Base-by-base conservation (phyloP, 2,888 invertebrate species). In the Crossocerus cetratus region DNA sequence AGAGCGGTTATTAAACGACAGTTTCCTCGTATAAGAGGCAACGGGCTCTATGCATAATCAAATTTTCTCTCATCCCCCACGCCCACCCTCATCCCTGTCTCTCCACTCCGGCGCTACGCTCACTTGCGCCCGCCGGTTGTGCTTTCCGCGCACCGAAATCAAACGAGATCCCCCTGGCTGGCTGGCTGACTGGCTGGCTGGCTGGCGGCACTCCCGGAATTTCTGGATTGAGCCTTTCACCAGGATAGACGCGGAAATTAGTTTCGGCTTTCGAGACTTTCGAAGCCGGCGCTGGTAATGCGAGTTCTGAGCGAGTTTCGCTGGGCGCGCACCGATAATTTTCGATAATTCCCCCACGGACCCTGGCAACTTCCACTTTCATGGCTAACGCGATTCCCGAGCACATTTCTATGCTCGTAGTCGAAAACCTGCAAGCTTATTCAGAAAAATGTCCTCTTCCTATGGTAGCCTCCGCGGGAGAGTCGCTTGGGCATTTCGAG, bases 271-370 rank as follows among this genome's bases (percentile, higher is more conserved):
- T 65, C 62, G 60, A 21, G 22, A 13, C 44, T 21, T 56, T 63
- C 43, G 69, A 61, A 71, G 53, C 55, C 49, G 56, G 61, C 55
- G 23, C 44, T 22, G 56, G 64, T 76, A 76, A 74, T 59, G 75
- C 67, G 67, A 74, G 56, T 76, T 74, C 64, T 75, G 61, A 66
- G 69, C 21, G 64, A 76, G 67, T 76, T 74, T 5, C 49, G 49
- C 66, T 44, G 44, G n/a, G 20, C 18, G 22, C 8, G 56, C 69
- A 23, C 60, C 69, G 66, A 64, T 63, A 70, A 74, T 75, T 67
- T 49, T 16, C 58, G 57, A 66, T 69, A 75, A 66, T 76, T 67
- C 61, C 23, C 55, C 43, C 53, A 49, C 72, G 53, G 56, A 16
- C 49, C 49, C 55, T 20, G 60, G 2, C 44, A 44, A 44, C 44